Evolutionary conservation across 2,113 vertebrate genomes (phyloP).

Genomic region (Oophaga pumilio): DNA sequence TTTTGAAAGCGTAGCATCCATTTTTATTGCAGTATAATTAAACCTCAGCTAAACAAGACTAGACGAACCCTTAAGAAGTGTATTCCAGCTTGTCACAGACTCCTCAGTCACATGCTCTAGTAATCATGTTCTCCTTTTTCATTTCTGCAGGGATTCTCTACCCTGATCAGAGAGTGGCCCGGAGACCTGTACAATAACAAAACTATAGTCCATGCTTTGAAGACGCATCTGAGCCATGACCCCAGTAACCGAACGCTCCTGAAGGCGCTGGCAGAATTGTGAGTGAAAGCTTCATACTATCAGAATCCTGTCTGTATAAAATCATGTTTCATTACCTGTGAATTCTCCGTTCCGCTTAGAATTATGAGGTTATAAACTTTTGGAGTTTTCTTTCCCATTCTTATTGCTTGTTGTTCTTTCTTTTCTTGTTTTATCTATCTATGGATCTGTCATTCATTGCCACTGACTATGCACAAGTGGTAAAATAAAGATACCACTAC

Average conservation of each 20-base stretch:
- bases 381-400: neutral
- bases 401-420: neutral
- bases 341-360: neutral
- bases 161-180: constrained; percentile 92
- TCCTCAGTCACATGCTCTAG: neutral
- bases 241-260: constrained; percentile 87
- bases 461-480: neutral
- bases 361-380: neutral
- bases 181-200: constrained; percentile 97
- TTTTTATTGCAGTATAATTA: neutral
- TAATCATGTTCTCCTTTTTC: constrained; percentile 51
- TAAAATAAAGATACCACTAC: neutral
- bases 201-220: constrained; percentile 91
- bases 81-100: neutral
- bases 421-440: neutral
- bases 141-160: constrained; percentile 87
- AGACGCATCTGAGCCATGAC: constrained; percentile 88
- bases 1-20: no score
- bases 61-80: neutral
- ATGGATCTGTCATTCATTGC: neutral
- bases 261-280: constrained; percentile 92
- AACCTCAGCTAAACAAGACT: neutral
- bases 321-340: neutral
- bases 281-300: constrained; percentile 66
- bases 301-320: neutral